Evolutionary conservation across 2,113 vertebrate species (phyloP).

Genomic region (Spea bombifrons): DNA sequence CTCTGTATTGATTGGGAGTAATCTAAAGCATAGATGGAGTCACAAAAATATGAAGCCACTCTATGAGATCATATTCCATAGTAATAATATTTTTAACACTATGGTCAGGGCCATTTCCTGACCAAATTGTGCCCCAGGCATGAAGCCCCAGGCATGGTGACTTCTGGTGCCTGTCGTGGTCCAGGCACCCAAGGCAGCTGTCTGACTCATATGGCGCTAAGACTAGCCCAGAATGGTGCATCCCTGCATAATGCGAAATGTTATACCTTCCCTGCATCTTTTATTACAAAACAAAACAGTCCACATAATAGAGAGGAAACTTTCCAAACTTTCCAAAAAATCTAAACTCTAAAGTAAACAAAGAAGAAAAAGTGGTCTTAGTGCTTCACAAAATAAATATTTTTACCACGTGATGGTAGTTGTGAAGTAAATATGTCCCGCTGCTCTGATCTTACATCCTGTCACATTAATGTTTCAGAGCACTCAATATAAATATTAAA

Average conservation of each 20-base stretch:
- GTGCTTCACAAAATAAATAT: constrained; percentile 84
- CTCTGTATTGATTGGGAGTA: no score
- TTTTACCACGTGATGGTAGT: constrained; percentile 76
- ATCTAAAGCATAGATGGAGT: no score
- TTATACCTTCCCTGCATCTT: background rate
- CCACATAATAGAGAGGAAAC: background rate
- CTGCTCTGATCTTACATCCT: constrained; percentile 98
- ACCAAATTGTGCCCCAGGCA: no score
- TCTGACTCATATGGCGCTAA: no score
- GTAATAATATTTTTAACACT: no score
- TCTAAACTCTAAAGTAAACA: background rate
- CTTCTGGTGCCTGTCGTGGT: no score
- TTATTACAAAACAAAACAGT: background rate
- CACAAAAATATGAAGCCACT: no score
- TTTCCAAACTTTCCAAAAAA: constrained; percentile 13
- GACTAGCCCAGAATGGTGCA: no score
- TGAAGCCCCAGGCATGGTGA: no score
- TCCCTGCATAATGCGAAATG: background rate
- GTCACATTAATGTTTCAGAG: constrained; percentile 99
- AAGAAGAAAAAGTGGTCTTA: constrained; percentile 54
- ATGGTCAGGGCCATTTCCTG: no score
- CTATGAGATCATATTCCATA: no score
- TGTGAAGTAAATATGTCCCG: constrained; percentile 90
- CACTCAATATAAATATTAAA: constrained; percentile 99
- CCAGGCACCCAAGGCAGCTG: no score